Evolutionary conservation across 2,888 invertebrate genomes (phyloP), one percentile per base, ranked within the genome.

Genomic region (Acrobasis repandana): DNA sequence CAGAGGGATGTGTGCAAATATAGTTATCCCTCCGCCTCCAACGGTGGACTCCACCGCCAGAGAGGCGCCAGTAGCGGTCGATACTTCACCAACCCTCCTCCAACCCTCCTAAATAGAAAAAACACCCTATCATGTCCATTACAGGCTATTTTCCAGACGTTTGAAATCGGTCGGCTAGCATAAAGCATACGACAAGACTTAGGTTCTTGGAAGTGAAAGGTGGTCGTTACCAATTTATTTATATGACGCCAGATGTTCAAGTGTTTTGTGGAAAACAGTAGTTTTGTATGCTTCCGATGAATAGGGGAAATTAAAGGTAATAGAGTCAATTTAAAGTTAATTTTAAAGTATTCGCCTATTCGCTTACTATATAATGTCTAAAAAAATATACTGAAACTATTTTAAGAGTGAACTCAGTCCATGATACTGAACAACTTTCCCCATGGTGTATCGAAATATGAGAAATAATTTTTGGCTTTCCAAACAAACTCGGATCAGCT

Each of bases 61-160:
- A 15, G 36, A 46, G 61, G 58, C 61, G 61, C 61, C 61, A 57
- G 16, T 34, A 9, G 34, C 61, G 61, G 61, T 61, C 61, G 61
- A 61, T 61, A 61, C 57, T 14, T 10, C 28, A 58, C 58, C 58
- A 49, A 58, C 58, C 58, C 58, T 34, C 57, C 48, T 11, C 15
- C 33, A 48, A 58, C 47, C 57, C 48, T 16, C 4, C 48, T 36
- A 34, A 34, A 16, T 58, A 10, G 15, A 58, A 58, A n/a, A 16
- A 48, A 8, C 34, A 28, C 48, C 5, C 18, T 58, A 15, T 18
- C 49, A 36, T 18, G 3, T 1, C 49, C 49, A 18, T 9, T 34
- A 18, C 38, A 2, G 10, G 47, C 33, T 9, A 38, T 18, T 9
- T 5, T n/a, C 34, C 36, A 9, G 36, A 36, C 58, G 9, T 20